Percentiles rank a stretch among this genome's conserved stretches.
phyloP scores from a whole-genome alignment of 2,888 invertebrate genomes.

The Macrophya alboannulata region DNA sequence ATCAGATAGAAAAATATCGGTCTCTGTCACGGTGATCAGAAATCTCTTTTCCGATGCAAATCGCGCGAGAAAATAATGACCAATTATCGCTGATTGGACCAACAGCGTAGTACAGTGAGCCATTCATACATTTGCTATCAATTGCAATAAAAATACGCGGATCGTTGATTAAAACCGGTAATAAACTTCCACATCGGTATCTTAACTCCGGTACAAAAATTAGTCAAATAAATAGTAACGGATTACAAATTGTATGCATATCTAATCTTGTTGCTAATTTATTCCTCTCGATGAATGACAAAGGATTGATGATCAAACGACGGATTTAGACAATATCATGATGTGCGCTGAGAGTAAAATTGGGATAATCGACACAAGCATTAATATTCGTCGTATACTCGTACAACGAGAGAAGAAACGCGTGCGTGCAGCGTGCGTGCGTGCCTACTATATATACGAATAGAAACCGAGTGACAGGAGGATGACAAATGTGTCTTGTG shows the following conservation, averaged over 20 bases:
- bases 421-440: neutral
- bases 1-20: slow-evolving; percentile 38
- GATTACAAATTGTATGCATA: neutral
- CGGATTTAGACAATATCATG: slow-evolving; percentile 5
- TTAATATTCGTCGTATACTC: slow-evolving; percentile 45
- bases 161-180: slow-evolving; percentile 6
- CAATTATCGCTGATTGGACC: slow-evolving; percentile 47
- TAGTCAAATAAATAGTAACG: neutral
- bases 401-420: neutral
- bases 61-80: slow-evolving; percentile 51
- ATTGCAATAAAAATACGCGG: neutral
- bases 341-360: neutral
- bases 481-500: slow-evolving; percentile 53
- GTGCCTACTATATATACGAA: neutral
- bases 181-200: neutral
- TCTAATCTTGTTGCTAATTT: neutral
- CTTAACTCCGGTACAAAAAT: neutral
- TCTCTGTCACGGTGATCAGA: neutral
- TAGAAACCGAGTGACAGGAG: slow-evolving; percentile 38
- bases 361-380: slow-evolving; percentile 45
- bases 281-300: neutral
- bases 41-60: slow-evolving; percentile 49
- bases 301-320: neutral
- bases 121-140: neutral
- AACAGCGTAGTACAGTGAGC: neutral